Conservation (phyloP, 1,140 invertebrate genomes). For the Phortica variegata region DNA sequence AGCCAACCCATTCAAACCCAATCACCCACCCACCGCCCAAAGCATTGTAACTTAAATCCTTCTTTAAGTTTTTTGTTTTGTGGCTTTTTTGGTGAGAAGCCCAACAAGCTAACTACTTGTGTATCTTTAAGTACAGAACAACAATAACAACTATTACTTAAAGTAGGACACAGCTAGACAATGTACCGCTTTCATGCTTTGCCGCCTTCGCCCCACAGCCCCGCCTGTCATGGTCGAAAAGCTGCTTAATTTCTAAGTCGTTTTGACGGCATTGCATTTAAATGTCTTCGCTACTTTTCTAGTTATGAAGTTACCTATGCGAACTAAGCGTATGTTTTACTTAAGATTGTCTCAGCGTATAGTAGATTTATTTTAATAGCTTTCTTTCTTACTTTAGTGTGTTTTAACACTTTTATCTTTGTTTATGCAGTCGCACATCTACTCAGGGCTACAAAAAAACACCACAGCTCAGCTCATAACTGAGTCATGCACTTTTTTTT, state of each 20-base stretch:
- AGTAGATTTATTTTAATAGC: too few relatives aligned
- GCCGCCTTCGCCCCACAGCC: too few relatives aligned
- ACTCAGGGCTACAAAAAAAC: neutral
- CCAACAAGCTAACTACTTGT: constrained; percentile 33
- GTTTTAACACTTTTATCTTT: constrained; percentile 27
- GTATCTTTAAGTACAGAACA: constrained; percentile 12
- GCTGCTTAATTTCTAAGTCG: constrained; percentile 16
- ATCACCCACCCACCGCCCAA: neutral
- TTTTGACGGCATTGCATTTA: constrained; percentile 17
- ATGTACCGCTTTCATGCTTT: too few relatives aligned
- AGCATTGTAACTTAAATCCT: constrained; percentile 41
- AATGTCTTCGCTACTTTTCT: constrained; percentile 12
- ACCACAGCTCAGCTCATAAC: too few relatives aligned
- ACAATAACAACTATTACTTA: constrained; percentile 18
- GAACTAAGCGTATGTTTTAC: too few relatives aligned
- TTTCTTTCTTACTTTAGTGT: constrained; percentile 15
- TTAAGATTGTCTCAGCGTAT: too few relatives aligned
- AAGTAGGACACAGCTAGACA: constrained; percentile 32
- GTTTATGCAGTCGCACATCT: constrained; percentile 28
- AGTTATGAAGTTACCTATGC: too few relatives aligned
- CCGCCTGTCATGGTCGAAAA: constrained; percentile 11
- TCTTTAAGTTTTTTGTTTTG: constrained; percentile 22
- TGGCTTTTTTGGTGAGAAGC: constrained; percentile 51
- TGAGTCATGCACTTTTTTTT: constrained; percentile 20
- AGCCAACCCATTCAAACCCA: neutral